phyloP scores from a whole-genome alignment of 1,140 invertebrate species.

The Helicoverpa zea region DNA sequence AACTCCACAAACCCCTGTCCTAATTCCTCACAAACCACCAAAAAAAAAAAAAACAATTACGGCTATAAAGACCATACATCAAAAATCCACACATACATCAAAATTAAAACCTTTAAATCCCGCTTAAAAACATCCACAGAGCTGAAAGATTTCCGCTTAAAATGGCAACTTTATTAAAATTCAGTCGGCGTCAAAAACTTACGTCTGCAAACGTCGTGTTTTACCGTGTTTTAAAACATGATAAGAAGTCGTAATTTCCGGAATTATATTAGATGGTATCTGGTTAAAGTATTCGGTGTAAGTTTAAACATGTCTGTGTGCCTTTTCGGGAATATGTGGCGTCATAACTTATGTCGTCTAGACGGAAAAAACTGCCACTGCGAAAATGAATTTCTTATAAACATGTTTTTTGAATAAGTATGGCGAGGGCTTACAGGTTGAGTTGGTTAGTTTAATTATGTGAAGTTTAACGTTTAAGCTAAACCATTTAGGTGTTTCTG shows the following conservation, averaged over 20 bases:
- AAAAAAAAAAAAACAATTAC: not conserved
- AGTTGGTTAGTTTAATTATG: no score
- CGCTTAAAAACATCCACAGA: conserved; percentile 12
- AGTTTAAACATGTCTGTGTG: conserved; percentile 6
- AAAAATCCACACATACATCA: not conserved
- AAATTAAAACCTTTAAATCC: conserved; percentile 1
- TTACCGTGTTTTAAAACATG: conserved; percentile 37
- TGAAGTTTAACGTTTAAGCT: no score
- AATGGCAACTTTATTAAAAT: conserved; percentile 33
- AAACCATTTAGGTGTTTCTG: no score
- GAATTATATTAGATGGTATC: conserved; percentile 38
- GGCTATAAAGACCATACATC: not conserved
- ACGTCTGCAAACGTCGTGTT: conserved; percentile 39
- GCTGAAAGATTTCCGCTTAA: conserved; percentile 10
- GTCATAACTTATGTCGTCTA: conserved; percentile 29
- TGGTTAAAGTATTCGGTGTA: not conserved
- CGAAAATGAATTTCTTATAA: not conserved
- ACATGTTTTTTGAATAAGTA: not conserved
- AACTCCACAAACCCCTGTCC: not conserved
- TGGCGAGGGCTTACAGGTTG: no score
- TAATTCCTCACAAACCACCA: not conserved
- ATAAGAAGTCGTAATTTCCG: conserved; percentile 46
- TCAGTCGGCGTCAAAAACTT: conserved; percentile 26
- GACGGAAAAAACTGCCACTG: not conserved
- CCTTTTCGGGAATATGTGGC: conserved; percentile 14